phyloP scores from a whole-genome alignment of 2,113 vertebrate genomes.

The Channa maculata region DNA sequence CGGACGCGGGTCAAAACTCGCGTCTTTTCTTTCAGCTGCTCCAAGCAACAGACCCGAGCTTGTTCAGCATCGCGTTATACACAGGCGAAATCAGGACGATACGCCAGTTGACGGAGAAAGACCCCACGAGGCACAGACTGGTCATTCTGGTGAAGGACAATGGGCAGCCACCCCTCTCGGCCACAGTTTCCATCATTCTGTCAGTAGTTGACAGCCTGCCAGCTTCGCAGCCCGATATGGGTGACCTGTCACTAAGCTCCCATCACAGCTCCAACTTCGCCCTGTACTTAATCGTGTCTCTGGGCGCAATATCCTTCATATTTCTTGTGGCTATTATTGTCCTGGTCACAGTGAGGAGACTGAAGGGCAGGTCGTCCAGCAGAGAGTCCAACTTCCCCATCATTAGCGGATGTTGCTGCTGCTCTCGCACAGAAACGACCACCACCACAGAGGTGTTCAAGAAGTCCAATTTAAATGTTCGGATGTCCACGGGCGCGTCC shows the following conservation, averaged over 20 bases:
- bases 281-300: slow-evolving; percentile 88
- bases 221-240: slow-evolving; percentile 84
- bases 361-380: slow-evolving; percentile 73
- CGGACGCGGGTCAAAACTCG: slow-evolving; percentile 87
- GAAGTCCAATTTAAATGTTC: slow-evolving; percentile 82
- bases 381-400: slow-evolving; percentile 72
- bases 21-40: slow-evolving; percentile 87
- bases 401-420: slow-evolving; percentile 70
- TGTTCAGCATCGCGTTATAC: slow-evolving; percentile 86
- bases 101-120: slow-evolving; percentile 86
- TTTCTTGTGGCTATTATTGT: slow-evolving; percentile 90
- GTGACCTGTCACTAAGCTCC: slow-evolving; percentile 83
- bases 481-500: slow-evolving; percentile 69
- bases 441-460: slow-evolving; percentile 79
- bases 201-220: slow-evolving; percentile 91
- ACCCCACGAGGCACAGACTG: slow-evolving; percentile 83
- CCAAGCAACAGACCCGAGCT: slow-evolving; percentile 84
- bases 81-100: slow-evolving; percentile 88
- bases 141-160: slow-evolving; percentile 88
- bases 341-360: slow-evolving; percentile 84
- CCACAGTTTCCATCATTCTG: slow-evolving; percentile 89
- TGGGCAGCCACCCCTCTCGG: slow-evolving; percentile 91
- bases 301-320: slow-evolving; percentile 88
- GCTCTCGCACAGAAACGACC: slow-evolving; percentile 54
- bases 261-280: slow-evolving; percentile 83